These are phyloP conservation scores for Phrynocephalus versicolor DNA, from an alignment of 2,113 vertebrate genomes.

Conservation along the genomic window DNA sequence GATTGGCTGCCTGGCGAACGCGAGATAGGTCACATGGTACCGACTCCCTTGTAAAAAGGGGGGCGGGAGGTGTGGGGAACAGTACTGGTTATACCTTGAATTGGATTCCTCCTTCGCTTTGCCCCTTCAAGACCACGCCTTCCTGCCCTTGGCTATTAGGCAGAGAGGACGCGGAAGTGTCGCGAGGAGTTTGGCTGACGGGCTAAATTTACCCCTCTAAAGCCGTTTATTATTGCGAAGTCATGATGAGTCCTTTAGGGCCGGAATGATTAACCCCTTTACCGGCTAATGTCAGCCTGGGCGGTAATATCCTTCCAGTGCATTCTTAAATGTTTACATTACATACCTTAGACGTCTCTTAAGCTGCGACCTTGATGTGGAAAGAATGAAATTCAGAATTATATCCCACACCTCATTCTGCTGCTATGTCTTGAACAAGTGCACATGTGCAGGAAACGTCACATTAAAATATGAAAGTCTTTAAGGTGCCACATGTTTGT, in stretches of 20 bases:
- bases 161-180: neutral
- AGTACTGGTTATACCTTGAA: neutral
- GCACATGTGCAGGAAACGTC: no score
- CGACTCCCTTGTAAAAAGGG: slow-evolving; percentile 33
- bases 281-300: neutral
- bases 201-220: neutral
- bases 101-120: neutral
- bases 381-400: neutral
- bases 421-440: no score
- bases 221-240: slow-evolving; percentile 42
- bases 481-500: no score
- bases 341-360: no score
- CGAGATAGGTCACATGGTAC: slow-evolving; percentile 64
- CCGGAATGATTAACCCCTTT: slow-evolving; percentile 5
- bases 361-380: neutral
- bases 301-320: neutral
- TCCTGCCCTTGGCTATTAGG: neutral
- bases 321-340: neutral
- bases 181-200: neutral
- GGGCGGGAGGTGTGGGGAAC: neutral
- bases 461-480: no score
- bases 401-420: neutral
- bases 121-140: neutral
- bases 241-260: slow-evolving; percentile 23
- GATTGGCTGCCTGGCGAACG: slow-evolving; percentile 73